These are phyloP conservation scores for Tyto alba DNA, from an alignment of 2,113 vertebrate genomes.

Conservation along the genomic window DNA sequence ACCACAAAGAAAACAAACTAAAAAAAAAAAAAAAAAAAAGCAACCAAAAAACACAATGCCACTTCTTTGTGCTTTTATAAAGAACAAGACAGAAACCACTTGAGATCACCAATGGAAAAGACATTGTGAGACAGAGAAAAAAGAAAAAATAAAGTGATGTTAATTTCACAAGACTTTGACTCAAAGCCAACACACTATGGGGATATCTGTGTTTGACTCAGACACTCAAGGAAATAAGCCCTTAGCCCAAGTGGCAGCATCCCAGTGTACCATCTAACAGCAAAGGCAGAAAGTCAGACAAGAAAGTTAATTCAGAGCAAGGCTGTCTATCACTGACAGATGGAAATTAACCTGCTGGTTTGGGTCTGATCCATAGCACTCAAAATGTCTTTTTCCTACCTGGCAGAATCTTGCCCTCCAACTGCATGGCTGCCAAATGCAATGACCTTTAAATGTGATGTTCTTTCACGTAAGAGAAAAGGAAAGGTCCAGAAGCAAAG, in stretches of 20 bases:
- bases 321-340: background rate
- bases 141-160: background rate
- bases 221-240: background rate
- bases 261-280: background rate
- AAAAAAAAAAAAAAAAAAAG: background rate
- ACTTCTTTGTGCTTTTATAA: background rate
- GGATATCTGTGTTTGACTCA: background rate
- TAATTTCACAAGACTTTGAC: background rate
- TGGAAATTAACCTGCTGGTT: background rate
- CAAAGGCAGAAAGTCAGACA: background rate
- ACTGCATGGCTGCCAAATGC: background rate
- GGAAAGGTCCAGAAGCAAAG: background rate
- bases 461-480: background rate
- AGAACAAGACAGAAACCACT: background rate
- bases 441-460: background rate
- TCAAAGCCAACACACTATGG: background rate
- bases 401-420: background rate
- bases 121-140: background rate
- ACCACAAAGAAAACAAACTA: background rate
- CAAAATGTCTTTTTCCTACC: background rate
- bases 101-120: background rate
- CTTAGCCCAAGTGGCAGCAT: background rate
- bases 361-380: background rate
- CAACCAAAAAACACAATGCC: rapidly evolving
- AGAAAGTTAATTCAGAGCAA: background rate